Conservation (phyloP, 2,113 vertebrate genomes). For the Hypomesus transpacificus region DNA sequence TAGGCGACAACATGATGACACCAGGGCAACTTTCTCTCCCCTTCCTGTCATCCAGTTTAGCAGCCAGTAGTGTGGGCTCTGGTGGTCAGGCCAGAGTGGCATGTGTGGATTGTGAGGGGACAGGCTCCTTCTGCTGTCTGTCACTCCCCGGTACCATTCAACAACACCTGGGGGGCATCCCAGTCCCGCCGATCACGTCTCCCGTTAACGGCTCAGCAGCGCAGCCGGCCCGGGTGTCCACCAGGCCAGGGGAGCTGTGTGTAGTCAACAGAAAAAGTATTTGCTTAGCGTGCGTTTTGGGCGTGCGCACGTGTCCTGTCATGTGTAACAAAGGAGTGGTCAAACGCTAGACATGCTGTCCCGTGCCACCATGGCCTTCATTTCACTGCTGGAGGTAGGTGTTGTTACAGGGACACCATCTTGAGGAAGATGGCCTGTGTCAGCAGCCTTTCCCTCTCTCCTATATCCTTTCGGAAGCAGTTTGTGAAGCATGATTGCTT, state of each 20-base stretch:
- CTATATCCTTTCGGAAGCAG: background rate
- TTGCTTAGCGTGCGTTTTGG: too few species aligned
- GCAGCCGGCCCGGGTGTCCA: conserved; percentile 59
- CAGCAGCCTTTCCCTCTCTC: background rate
- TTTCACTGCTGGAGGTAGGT: background rate
- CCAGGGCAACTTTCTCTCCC: conserved; percentile 34
- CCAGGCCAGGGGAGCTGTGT: too few species aligned
- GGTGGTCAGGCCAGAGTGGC: conserved; percentile 70
- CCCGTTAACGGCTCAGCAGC: conserved; percentile 75
- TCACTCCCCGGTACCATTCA: conserved; percentile 79
- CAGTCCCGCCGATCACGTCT: conserved; percentile 60
- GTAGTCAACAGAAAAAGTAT: too few species aligned
- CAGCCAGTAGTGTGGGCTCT: conserved; percentile 42
- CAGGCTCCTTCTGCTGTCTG: conserved; percentile 78
- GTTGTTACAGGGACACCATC: too few species aligned
- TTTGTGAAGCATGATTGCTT: background rate
- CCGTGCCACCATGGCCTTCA: too few species aligned
- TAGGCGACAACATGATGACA: conserved; percentile 30
- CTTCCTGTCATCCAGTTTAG: conserved; percentile 44
- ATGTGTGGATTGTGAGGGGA: conserved; percentile 78
- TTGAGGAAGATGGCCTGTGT: too few species aligned
- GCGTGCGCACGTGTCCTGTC: too few species aligned
- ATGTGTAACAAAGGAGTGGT: too few species aligned
- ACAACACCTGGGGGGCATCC: conserved; percentile 77
- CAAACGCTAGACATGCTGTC: too few species aligned